Evolutionary conservation across 1,140 invertebrate species (phyloP).

Genomic region (Musca domestica): DNA sequence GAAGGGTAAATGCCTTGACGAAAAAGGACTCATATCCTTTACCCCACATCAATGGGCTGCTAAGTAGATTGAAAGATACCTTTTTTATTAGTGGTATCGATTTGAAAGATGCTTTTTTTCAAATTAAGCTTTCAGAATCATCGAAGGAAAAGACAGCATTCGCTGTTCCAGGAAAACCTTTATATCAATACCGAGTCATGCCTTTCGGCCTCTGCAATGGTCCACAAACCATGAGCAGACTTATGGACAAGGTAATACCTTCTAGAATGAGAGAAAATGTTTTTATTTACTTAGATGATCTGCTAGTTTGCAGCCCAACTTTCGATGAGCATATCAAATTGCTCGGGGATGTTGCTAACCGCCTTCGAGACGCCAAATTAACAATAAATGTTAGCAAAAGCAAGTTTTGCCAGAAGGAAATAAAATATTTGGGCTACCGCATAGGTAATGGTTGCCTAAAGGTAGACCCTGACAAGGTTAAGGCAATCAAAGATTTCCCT

Average conservation of each 20-base stretch:
- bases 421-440: no score
- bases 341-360: neutral
- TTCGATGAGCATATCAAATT: neutral
- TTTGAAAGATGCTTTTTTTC: constrained; percentile 44
- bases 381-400: no score
- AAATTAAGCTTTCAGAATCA: constrained; percentile 39
- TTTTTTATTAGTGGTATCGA: constrained; percentile 35
- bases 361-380: neutral
- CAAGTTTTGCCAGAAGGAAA: no score
- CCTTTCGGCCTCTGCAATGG: constrained; percentile 21
- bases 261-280: constrained; percentile 5
- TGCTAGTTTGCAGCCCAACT: neutral
- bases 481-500: constrained; percentile 22
- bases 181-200: constrained; percentile 32
- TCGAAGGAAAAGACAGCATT: constrained; percentile 54
- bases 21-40: constrained; percentile 7
- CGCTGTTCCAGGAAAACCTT: constrained; percentile 48
- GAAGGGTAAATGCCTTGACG: neutral
- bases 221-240: constrained; percentile 4
- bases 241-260: constrained; percentile 20
- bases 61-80: neutral
- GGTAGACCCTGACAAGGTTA: no score
- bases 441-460: constrained; percentile 32
- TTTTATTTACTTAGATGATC: constrained; percentile 29
- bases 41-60: neutral